These are phyloP conservation scores for Eulithis testata DNA, from an alignment of 2,888 invertebrate genomes.

Conservation along the genomic window DNA sequence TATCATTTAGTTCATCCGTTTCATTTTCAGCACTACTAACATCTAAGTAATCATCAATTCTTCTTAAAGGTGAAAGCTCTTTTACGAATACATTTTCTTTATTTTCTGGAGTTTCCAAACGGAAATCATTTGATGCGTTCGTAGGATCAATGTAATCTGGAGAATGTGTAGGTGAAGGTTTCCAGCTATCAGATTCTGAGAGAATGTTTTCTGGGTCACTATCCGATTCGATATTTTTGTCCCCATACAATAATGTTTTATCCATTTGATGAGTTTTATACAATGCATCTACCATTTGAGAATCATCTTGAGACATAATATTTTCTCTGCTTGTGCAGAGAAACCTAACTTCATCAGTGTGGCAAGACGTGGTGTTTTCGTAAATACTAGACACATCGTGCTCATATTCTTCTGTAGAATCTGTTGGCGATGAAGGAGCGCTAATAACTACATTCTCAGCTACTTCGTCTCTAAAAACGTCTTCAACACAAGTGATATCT, in stretches of 20 bases:
- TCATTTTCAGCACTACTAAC: conserved; percentile 41
- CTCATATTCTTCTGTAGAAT: conserved; percentile 48
- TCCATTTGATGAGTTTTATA: conserved; percentile 72
- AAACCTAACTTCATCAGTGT: conserved; percentile 61
- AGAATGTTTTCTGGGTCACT: conserved; percentile 57
- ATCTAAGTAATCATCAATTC: conserved; percentile 38
- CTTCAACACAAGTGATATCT: conserved; percentile 77
- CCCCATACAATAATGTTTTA: conserved; percentile 55
- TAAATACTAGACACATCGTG: conserved; percentile 46
- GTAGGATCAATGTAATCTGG: conserved; percentile 41
- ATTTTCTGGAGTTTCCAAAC: conserved; percentile 45
- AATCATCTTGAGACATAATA: conserved; percentile 63
- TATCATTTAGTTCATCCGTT: conserved; percentile 37
- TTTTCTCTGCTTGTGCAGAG: conserved; percentile 64
- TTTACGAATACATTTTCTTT: conserved; percentile 53
- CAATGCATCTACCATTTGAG: conserved; percentile 66
- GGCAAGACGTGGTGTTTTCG: conserved; percentile 49
- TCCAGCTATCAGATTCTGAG: conserved; percentile 53
- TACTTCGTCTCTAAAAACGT: conserved; percentile 75
- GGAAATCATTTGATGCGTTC: conserved; percentile 37
- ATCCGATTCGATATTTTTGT: conserved; percentile 38
- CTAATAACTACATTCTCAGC: conserved; percentile 68
- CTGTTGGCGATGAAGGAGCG: conserved; percentile 56
- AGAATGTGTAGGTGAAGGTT: conserved; percentile 39
- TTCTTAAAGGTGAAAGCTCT: conserved; percentile 36